Evolutionary conservation across 64 coral and sea anemone genomes (phyloP).

Genomic region (Montipora foliosa): DNA sequence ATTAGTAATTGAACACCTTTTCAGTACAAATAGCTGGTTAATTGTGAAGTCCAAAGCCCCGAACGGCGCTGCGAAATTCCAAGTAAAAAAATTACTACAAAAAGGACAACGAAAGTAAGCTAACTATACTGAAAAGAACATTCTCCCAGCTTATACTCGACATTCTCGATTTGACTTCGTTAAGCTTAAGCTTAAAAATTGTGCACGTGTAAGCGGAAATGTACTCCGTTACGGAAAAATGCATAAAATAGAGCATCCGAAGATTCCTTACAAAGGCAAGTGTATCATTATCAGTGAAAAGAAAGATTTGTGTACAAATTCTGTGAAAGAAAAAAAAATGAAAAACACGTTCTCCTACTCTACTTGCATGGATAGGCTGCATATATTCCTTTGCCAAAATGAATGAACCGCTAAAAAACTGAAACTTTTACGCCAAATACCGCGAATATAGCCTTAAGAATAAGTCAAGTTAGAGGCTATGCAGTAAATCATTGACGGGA

Average conservation of each 20-base stretch:
- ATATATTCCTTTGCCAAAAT: background rate
- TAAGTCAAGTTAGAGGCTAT: background rate
- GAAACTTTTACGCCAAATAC: background rate
- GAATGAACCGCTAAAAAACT: slow-evolving; percentile 4
- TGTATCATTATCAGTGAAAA: background rate
- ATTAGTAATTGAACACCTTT: background rate
- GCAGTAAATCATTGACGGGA: background rate
- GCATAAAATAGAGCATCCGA: background rate
- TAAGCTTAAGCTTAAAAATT: too few species aligned
- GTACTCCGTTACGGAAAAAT: background rate
- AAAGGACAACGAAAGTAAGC: too few species aligned
- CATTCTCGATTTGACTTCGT: too few species aligned
- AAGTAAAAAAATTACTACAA: background rate
- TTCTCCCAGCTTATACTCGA: too few species aligned
- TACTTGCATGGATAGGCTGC: too few species aligned
- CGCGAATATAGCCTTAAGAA: background rate
- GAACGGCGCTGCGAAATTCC: background rate
- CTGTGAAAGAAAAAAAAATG: background rate
- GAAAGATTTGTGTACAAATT: background rate
- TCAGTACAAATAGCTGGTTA: background rate
- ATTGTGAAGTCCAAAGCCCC: background rate
- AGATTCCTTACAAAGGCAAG: background rate
- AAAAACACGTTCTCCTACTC: too few species aligned
- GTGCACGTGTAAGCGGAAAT: background rate
- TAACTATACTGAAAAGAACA: too few species aligned